Percentiles rank a stretch among this genome's conserved stretches.
phyloP scores from a whole-genome alignment of 2,113 vertebrate genomes.

The Nothobranchius kuhntae region DNA sequence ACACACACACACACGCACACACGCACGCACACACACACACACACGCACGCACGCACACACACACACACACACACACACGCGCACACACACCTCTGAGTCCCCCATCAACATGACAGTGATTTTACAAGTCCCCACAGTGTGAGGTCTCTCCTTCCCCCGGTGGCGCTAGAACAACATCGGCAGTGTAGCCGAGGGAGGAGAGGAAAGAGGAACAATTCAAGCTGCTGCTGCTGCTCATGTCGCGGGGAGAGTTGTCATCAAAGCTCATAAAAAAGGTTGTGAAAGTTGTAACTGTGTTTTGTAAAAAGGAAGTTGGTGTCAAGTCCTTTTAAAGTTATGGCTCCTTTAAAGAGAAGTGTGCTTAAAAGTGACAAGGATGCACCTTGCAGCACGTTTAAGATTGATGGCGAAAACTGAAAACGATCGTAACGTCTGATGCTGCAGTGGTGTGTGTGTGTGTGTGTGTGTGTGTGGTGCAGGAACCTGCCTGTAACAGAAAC shows the following conservation, averaged over 20 bases:
- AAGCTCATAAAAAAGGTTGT: conserved; percentile 70
- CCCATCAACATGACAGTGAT: conserved; percentile 74
- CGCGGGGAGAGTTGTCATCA: conserved; percentile 69
- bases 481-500: conserved; percentile 70
- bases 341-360: conserved; percentile 74
- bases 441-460: conserved; percentile 5
- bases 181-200: conserved; percentile 31
- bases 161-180: conserved; percentile 69
- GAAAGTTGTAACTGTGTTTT: conserved; percentile 74
- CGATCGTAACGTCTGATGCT: conserved; percentile 42
- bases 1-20: conserved; percentile 38
- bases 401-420: conserved; percentile 65
- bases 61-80: conserved; percentile 28
- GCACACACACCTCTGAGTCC: conserved; percentile 52
- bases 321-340: conserved; percentile 75
- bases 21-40: conserved; percentile 34
- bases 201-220: conserved; percentile 59
- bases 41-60: conserved; percentile 17
- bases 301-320: conserved; percentile 74
- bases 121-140: conserved; percentile 78
- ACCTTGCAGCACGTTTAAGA: conserved; percentile 68
- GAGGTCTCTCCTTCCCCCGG: conserved; percentile 72
- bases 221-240: conserved; percentile 34
- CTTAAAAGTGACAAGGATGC: conserved; percentile 67
- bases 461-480: conserved; percentile 31